A percentile compares a stretch with the other conserved stretches of the same genome.
Conservation (phyloP, 2,113 vertebrate genomes). For the Prunella fulvescens region DNA sequence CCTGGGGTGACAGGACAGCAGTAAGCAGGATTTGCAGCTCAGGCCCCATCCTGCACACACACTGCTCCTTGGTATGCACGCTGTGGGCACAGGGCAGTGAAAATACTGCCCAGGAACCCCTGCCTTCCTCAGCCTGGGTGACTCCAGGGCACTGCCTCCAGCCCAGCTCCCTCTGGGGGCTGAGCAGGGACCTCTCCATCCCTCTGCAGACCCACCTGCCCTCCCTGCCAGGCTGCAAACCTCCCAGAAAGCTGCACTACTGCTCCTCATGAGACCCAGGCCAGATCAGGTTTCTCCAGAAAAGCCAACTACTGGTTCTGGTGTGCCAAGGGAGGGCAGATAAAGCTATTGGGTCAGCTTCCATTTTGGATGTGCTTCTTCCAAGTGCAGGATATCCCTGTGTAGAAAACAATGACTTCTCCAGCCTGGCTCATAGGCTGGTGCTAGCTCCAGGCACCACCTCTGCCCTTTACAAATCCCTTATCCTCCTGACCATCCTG, state of each 20-base stretch:
- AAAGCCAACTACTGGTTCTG: not conserved
- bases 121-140: not conserved
- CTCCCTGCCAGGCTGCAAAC: not conserved
- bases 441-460: not conserved
- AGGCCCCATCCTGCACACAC: not conserved
- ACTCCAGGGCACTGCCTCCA: not conserved
- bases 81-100: fast-evolving
- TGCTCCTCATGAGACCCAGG: not conserved
- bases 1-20: not conserved
- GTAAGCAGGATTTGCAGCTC: not conserved
- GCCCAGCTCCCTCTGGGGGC: not conserved
- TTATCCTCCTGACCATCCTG: not conserved
- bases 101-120: not conserved
- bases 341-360: not conserved
- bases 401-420: not conserved
- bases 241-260: fast-evolving
- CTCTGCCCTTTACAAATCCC: not conserved
- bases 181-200: not conserved
- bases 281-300: not conserved
- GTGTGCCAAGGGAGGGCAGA: not conserved
- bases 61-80: fast-evolving
- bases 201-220: not conserved
- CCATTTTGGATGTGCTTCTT: not conserved
- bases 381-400: not conserved
- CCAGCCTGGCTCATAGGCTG: not conserved